Evolutionary conservation across 2,113 vertebrate species (phyloP).

Genomic region (Gymnogyps californianus): DNA sequence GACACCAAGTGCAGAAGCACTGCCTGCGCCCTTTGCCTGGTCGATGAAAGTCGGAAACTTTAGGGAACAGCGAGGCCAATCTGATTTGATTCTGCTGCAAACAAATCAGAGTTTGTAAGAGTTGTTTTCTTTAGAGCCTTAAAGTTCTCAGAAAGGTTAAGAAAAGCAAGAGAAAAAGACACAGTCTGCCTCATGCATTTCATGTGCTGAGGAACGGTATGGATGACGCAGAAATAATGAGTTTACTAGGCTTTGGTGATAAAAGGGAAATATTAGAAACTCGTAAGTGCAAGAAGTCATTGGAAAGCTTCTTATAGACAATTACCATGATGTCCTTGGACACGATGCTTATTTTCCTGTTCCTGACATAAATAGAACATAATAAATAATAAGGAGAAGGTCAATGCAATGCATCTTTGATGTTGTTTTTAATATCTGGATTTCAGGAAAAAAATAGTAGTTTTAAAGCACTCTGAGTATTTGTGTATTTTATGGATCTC

Average conservation of each 20-base stretch:
- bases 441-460: background rate
- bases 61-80: rapidly evolving
- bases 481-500: background rate
- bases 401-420: background rate
- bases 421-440: background rate
- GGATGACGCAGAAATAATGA: slow-evolving; percentile 22
- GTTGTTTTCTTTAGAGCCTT: background rate
- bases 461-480: background rate
- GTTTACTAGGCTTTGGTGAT: background rate
- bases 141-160: background rate
- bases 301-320: background rate
- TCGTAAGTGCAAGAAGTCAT: background rate
- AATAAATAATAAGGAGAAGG: slow-evolving; percentile 23
- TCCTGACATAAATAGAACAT: background rate
- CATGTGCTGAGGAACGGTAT: background rate
- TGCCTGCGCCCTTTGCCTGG: background rate
- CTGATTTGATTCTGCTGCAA: background rate
- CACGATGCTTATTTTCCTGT: background rate
- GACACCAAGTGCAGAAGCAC: background rate
- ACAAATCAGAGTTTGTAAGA: background rate
- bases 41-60: background rate
- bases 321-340: background rate
- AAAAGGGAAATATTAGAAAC: slow-evolving; percentile 12
- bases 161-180: background rate
- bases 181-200: background rate